These are phyloP conservation scores for Halesus radiatus DNA, from an alignment of 1,140 invertebrate species.

Conservation along the genomic window DNA sequence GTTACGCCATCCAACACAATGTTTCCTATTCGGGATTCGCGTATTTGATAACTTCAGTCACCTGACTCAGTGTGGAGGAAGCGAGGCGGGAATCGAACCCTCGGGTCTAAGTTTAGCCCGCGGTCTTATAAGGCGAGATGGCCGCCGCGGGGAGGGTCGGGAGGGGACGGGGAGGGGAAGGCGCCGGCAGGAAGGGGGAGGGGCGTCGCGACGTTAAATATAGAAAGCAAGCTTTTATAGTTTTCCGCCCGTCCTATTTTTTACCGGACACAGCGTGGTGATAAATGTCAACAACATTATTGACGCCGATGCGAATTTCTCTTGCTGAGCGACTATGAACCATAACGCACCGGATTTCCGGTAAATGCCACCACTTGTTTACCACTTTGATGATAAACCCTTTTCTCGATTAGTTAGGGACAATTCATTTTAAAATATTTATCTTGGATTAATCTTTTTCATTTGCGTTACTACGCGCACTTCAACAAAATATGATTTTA, in stretches of 20 bases:
- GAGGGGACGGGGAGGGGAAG: background rate
- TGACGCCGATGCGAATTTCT: background rate
- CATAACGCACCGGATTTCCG: slow-evolving; percentile 19
- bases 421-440: too few species aligned
- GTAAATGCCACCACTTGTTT: too few species aligned
- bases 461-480: too few species aligned
- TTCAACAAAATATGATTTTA: too few species aligned
- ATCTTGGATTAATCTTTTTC: too few species aligned
- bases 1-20: too few species aligned
- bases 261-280: slow-evolving; percentile 21
- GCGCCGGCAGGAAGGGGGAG: background rate
- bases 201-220: slow-evolving; percentile 31
- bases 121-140: slow-evolving; percentile 54
- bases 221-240: slow-evolving; percentile 28
- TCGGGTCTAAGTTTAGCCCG: slow-evolving; percentile 48
- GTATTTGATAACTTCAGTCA: slow-evolving; percentile 6
- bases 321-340: background rate
- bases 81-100: slow-evolving; percentile 38
- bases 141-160: background rate
- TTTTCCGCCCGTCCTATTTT: slow-evolving; percentile 41
- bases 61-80: slow-evolving; percentile 20
- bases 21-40: slow-evolving; percentile 11
- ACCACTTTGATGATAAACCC: too few species aligned
- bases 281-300: slow-evolving; percentile 41
- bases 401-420: too few species aligned